Evolutionary conservation across 2,797 vertebrate species (phyloP).

Genomic region (Megalops cyprinoides): DNA sequence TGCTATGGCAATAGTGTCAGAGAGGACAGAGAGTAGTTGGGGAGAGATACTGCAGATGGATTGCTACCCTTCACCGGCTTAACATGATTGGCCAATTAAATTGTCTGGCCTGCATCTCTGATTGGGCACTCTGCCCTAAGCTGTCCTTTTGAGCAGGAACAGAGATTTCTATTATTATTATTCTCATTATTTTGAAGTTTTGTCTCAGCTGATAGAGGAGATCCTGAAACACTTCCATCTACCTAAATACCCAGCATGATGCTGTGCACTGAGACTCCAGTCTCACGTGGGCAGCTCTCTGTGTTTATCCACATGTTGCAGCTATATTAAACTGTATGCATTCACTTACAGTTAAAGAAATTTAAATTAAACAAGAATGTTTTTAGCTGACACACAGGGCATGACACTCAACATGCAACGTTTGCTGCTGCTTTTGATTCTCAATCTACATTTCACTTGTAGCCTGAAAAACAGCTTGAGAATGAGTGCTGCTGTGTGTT

Average conservation of each 20-base stretch:
- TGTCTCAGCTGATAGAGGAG: not conserved
- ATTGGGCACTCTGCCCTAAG: slow-evolving; percentile 52
- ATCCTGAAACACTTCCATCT: not conserved
- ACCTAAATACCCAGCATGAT: not conserved
- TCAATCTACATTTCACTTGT: not conserved
- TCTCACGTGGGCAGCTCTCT: too few relatives aligned
- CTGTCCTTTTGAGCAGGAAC: slow-evolving; percentile 39
- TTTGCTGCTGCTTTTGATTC: not conserved
- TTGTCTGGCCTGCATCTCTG: slow-evolving; percentile 57
- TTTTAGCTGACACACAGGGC: not conserved
- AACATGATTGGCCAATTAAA: slow-evolving; percentile 75
- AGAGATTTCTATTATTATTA: not conserved
- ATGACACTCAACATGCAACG: not conserved
- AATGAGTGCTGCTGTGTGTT: too few relatives aligned
- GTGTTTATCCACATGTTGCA: too few relatives aligned
- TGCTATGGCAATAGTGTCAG: slow-evolving; percentile 83
- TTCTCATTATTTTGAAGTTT: not conserved
- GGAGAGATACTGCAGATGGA: slow-evolving; percentile 78
- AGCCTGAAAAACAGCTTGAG: not conserved
- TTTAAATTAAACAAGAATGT: too few relatives aligned
- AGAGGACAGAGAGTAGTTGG: slow-evolving; percentile 78
- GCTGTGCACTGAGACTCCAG: not conserved
- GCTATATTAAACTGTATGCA: too few relatives aligned
- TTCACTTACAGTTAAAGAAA: too few relatives aligned
- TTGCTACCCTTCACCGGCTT: slow-evolving; percentile 79